These are phyloP conservation scores for Tholera decimalis DNA, from an alignment of 2,888 invertebrate species.

Conservation along the genomic window DNA sequence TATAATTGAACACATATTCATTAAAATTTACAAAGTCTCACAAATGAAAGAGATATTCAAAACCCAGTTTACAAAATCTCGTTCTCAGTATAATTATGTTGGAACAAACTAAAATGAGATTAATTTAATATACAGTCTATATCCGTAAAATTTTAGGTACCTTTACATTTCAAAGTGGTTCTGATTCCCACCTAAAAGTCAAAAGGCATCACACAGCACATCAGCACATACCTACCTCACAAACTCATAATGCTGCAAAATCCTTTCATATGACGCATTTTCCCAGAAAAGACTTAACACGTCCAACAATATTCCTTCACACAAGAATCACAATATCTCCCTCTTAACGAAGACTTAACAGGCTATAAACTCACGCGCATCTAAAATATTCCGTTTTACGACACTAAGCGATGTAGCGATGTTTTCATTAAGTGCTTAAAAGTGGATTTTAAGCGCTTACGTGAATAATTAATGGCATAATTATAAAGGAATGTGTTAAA, in stretches of 20 bases:
- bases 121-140: no score
- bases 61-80: no score
- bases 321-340: slow-evolving; percentile 34
- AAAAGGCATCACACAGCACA: not conserved
- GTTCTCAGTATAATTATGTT: no score
- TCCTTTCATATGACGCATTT: slow-evolving; percentile 1
- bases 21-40: not conserved
- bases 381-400: slow-evolving; percentile 52
- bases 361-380: slow-evolving; percentile 46
- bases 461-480: slow-evolving; percentile 56
- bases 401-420: slow-evolving; percentile 42
- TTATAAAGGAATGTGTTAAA: slow-evolving; percentile 20
- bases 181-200: not conserved
- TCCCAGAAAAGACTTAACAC: slow-evolving; percentile 1
- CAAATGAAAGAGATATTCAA: no score
- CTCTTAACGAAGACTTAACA: slow-evolving; percentile 37
- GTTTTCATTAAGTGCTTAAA: slow-evolving; percentile 56
- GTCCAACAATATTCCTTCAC: slow-evolving; percentile 17
- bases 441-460: slow-evolving; percentile 50
- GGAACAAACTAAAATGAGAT: no score
- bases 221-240: no score
- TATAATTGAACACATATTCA: not conserved
- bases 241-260: not conserved
- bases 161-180: not conserved
- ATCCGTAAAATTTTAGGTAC: not conserved